Evolutionary conservation across 1,140 invertebrate species (phyloP).

Genomic region (Pissodes strobi): DNA sequence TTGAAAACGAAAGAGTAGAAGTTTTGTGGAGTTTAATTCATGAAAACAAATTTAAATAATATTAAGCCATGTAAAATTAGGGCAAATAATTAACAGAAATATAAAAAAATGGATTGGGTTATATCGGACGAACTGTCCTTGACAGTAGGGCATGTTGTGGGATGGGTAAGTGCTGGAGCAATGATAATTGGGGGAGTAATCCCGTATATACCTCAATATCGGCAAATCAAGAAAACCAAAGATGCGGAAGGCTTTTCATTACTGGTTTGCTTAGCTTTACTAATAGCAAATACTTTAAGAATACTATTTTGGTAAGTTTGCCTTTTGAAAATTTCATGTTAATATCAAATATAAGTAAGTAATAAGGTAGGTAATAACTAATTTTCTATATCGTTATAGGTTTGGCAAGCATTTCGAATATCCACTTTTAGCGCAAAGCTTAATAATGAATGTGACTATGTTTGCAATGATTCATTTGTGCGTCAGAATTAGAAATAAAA

Average conservation of each 20-base stretch:
- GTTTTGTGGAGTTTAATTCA: too few relatives aligned
- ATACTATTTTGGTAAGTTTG: conserved; percentile 91
- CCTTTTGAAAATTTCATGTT: too few relatives aligned
- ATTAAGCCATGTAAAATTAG: neutral
- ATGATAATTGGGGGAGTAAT: conserved; percentile 93
- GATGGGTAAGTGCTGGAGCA: conserved; percentile 71
- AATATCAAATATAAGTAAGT: too few relatives aligned
- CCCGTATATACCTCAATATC: conserved; percentile 90
- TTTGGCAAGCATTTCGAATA: conserved; percentile 97
- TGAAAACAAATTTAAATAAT: too few relatives aligned
- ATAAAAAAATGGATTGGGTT: conserved; percentile 67
- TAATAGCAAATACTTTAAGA: conserved; percentile 94
- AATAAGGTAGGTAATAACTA: too few relatives aligned
- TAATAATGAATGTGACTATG: conserved; percentile 97
- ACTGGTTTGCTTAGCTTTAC: conserved; percentile 91
- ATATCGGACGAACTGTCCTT: conserved; percentile 70
- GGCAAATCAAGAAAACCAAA: conserved; percentile 85
- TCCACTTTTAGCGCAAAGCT: conserved; percentile 92
- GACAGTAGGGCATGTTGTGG: conserved; percentile 67
- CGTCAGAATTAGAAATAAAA: conserved; percentile 83
- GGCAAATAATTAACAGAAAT: conserved; percentile 2
- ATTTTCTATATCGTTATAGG: conserved; percentile 62
- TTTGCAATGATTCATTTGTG: conserved; percentile 93
- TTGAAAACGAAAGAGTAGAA: too few relatives aligned
- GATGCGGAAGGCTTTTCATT: conserved; percentile 96